Base-by-base conservation (phyloP, 2,113 vertebrate species). In the Empidonax traillii region DNA sequence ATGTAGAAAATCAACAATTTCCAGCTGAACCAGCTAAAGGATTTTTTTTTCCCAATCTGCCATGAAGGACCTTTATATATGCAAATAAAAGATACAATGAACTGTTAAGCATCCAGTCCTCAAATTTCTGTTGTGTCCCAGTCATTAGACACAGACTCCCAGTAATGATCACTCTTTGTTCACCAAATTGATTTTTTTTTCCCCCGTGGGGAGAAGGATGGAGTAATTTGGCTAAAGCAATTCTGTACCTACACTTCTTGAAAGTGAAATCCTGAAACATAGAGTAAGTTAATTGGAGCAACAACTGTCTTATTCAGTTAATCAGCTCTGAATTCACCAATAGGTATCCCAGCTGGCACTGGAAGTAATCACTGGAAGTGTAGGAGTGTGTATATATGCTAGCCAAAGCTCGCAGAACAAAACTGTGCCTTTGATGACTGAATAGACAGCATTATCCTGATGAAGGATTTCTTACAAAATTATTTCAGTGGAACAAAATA, bases 291-390 rank as follows among this genome's bases (percentile, higher is more conserved):
- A 96, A 96, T 94, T 94, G 76, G 78, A 90, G 89, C 46, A 95
- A 93, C 82, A 91, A 95, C 89, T 78, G 73, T 61, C 87, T 96
- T 85, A 73, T 84, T 91, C 80, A 91, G 69, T 91, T 96, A 96
- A 97, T 96, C 90, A 96, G 62, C 81, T 91, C 85, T 94, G 62
- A 95, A 91, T 83, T 96, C 66, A 92, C 73, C 90, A 89, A 30
- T 84, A 96, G 92, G 83, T 85, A 96, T 86, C 91, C 89, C 95
- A 97, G 90, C 81, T 96, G 96, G 90, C 94, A 94, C 65, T 92
- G 91, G 52, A 91, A 95, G 87, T 76, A 94, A 86, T 80, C 73
- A 30, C 66, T 93, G 94, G 68, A 96, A 94, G 78, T 74, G 69
- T 82, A 89, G 81, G 84, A 91, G 87, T 87, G 66, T 87, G 44